Conservation (phyloP, 2,888 invertebrate species). For the Alentia gelatinosa region DNA sequence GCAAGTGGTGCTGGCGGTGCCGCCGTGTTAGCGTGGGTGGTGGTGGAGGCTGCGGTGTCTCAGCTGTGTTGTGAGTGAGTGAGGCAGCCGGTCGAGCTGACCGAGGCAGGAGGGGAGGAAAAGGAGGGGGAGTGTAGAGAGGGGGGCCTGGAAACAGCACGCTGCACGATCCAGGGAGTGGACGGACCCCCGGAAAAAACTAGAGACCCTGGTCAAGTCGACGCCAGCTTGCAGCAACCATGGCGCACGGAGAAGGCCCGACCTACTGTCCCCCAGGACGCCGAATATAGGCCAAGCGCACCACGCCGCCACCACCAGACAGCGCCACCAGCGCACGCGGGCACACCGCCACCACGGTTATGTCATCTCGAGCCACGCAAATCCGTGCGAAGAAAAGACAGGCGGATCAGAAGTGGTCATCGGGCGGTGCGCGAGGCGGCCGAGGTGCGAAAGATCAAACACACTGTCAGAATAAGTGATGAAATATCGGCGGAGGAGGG, state of each 20-base stretch:
- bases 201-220: conserved; percentile 46
- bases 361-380: conserved; percentile 36
- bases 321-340: neutral
- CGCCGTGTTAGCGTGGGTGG: neutral
- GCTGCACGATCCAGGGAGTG: conserved; percentile 33
- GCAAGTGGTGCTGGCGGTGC: neutral
- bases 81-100: neutral
- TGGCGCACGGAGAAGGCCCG: neutral
- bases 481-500: conserved; percentile 21
- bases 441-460: conserved; percentile 53
- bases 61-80: neutral
- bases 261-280: conserved; percentile 48
- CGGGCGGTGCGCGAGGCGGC: neutral
- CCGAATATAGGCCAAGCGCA: conserved; percentile 39
- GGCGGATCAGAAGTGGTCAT: conserved; percentile 49
- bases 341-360: conserved; percentile 24
- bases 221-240: neutral
- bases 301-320: neutral
- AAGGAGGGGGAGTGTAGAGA: neutral
- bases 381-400: conserved; percentile 24
- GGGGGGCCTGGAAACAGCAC: neutral
- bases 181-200: conserved; percentile 41
- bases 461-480: conserved; percentile 52
- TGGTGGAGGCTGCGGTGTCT: conserved; percentile 18
- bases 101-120: neutral